Evolutionary conservation across 2,888 invertebrate species (phyloP), one percentile per base, ranked within the genome.

Genomic region (Drosophila austrosaltans): DNA sequence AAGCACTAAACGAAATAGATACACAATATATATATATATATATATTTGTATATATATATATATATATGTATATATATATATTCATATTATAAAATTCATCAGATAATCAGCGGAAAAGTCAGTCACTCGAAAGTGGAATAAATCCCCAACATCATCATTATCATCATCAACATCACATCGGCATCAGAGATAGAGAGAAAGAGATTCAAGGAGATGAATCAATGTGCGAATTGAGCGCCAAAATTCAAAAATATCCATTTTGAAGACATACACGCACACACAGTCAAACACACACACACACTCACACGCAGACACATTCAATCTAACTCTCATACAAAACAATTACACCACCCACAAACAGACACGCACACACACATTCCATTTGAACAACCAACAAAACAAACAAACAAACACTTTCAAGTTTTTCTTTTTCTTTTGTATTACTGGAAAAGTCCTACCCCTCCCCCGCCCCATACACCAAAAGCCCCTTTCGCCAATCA

Each of bases 1-100:
- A 48, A 48, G 22, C 48, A 48, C 48, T 48, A 48, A 48, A 48
- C 48, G 25, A 48, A 36, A 25, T 32, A 66, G 40, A 60, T 25
- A 48, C 32, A 66, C 30, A 22, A 60, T 48, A 67, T 57, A 39
- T 69, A 42, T 44, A 32, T 53, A 32, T 48, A 61, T 53, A 53
- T 53, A 25, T 44, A 60, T 30, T 30, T 30, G 7, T 44, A 48
- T 60, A 53, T 53, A 28, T 44, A 60, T 30, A 58, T 48, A 65
- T 7, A 36, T 32, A 54, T 56, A 72, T 63, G 30, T 30, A 30
- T 30, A 61, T 67, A 63, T 60, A 75, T 69, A 69, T 36, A 62
- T 54, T 30, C 16, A 54, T 54, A 54, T 16, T 54, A 16, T 16
- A 8, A 12, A 48, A 48, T 48, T 48, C 48, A 48, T 4, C 10